Evolutionary conservation across 2,888 invertebrate species (phyloP).

Genomic region (Glaucopsyche alexis): DNA sequence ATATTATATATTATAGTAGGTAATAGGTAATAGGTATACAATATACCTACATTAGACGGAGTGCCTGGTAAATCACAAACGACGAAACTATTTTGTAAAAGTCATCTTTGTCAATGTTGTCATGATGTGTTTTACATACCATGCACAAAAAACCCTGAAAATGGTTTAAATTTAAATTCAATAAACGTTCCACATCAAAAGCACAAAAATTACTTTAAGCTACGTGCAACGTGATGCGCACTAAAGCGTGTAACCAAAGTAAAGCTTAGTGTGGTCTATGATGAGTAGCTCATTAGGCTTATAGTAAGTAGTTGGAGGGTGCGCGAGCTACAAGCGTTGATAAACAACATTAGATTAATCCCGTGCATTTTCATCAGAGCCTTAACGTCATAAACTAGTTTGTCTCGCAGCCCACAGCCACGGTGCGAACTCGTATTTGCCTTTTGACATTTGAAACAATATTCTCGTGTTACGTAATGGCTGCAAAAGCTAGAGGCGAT

Average conservation of each 20-base stretch:
- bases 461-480: conserved; percentile 14
- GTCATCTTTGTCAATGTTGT: too few species aligned
- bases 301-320: neutral
- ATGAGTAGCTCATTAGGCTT: conserved; percentile 14
- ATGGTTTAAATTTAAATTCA: too few species aligned
- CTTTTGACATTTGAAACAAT: conserved; percentile 24
- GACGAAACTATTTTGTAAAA: too few species aligned
- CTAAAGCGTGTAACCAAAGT: neutral
- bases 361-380: neutral
- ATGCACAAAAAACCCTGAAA: too few species aligned
- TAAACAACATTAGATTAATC: conserved; percentile 10
- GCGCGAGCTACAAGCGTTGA: neutral
- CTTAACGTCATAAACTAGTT: neutral
- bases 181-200: neutral
- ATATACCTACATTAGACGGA: too few species aligned
- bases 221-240: neutral
- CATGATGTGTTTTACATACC: too few species aligned
- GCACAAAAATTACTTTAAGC: neutral
- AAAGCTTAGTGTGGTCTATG: conserved; percentile 15
- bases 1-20: too few species aligned
- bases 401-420: neutral
- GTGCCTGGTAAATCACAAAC: too few species aligned
- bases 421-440: conserved; percentile 2
- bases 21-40: too few species aligned
- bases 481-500: conserved; percentile 11